Evolutionary conservation across 2,888 invertebrate genomes (phyloP).

Genomic region (Oconnorella tubifera): DNA sequence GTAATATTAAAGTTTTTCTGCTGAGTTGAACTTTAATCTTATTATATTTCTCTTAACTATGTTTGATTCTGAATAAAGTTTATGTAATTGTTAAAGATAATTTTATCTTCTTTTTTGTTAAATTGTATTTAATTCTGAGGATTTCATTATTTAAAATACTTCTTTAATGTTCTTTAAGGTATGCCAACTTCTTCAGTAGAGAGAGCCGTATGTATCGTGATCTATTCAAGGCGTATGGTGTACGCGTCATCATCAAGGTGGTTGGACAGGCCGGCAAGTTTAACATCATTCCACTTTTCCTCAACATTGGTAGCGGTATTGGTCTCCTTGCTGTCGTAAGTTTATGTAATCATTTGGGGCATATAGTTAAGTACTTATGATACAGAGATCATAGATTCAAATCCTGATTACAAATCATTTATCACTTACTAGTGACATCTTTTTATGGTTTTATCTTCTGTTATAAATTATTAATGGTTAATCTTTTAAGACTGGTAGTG

Average conservation of each 20-base stretch:
- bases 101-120: constrained; percentile 1
- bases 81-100: background rate
- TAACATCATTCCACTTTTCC: constrained; percentile 56
- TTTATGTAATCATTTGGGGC: no score
- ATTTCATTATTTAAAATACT: background rate
- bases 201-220: constrained; percentile 48
- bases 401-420: no score
- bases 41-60: no score
- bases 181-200: constrained; percentile 54
- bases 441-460: no score
- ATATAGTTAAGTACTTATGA: no score
- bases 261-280: constrained; percentile 59
- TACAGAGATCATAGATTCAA: no score
- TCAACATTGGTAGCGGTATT: constrained; percentile 60
- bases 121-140: background rate
- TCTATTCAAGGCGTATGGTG: constrained; percentile 58
- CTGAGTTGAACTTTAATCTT: no score
- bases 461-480: no score
- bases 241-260: constrained; percentile 58
- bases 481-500: background rate
- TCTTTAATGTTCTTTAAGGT: no score
- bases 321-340: constrained; percentile 59
- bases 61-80: background rate
- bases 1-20: no score
- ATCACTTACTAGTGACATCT: no score